Base-by-base conservation (phyloP, 2,113 vertebrate species). In the Anhinga rufa region DNA sequence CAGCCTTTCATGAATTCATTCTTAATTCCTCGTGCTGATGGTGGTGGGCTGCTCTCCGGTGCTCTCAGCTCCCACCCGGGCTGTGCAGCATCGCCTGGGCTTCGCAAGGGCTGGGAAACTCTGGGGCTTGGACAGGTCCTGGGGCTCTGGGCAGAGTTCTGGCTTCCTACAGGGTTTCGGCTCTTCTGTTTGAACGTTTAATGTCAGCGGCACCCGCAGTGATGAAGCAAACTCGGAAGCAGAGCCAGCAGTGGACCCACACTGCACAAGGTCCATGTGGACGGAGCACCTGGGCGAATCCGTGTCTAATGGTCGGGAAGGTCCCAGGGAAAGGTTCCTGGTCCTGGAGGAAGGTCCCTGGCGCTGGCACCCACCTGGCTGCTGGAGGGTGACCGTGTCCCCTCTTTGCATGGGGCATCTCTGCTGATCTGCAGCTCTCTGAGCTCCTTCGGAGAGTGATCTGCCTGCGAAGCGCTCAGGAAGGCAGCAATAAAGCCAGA, bases 241-340 rank as follows among this genome's bases (percentile, higher is more conserved):
- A 55, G 77, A 71, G 40, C 5, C 0, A 4, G 58, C 32, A 7
- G 58, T 6, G 21, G 55, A 29, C 70, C 9, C 14, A 0, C 1
- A 1, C 7, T 7, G 52, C n/a, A 25, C 44, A 5, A 20, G 22
- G 9, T 38, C 79, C 0, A 0, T 44, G 64, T 2, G 46, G 57
- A 32, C 4, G 9, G 48, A 58, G 29, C 5, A 5, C 17, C 29
- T 10, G 17, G 25, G n/a, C 9, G 5, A 65, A 13, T 3, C 5
- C 4, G 18, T 25, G 32, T 2, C 29, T 28, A 9, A 22, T 7
- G 12, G 31, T 3, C 3, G 14, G 60, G 34, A n/a, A 20, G 29
- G 46, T 92, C 34, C 61, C 0, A 0, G 22, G 51, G 54, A 12
- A 32, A 55, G 28, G 26, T 36, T 26, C 17, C 68, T 46, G 70